phyloP scores from a whole-genome alignment of 1,140 invertebrate species.

The Bombus polaris region DNA sequence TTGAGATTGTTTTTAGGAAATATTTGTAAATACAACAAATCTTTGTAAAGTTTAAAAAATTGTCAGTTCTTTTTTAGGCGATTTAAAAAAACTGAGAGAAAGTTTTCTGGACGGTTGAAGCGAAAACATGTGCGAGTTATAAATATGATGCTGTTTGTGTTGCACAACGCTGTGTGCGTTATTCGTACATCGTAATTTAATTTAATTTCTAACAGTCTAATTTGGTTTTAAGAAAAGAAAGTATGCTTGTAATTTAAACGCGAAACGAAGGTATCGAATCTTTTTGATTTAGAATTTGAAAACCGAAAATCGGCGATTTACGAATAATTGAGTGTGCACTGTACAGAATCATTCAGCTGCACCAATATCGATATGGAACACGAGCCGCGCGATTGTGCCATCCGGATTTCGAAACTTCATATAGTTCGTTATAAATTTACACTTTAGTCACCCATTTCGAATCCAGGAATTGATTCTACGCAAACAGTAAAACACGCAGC shows the following conservation, averaged over 20 bases:
- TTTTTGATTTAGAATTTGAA: neutral
- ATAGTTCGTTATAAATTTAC: slow-evolving; percentile 15
- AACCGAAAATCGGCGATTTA: neutral
- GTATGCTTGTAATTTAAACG: neutral
- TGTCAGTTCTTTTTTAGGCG: too few relatives aligned
- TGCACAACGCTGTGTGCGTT: too few relatives aligned
- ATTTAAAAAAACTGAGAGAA: too few relatives aligned
- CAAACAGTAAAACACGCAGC: neutral
- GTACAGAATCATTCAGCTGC: slow-evolving; percentile 4
- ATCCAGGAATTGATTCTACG: neutral
- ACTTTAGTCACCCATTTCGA: slow-evolving; percentile 10
- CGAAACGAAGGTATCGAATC: too few relatives aligned
- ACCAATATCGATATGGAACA: neutral
- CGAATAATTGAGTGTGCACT: neutral
- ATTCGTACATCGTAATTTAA: neutral
- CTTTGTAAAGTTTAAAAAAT: too few relatives aligned
- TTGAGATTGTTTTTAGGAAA: too few relatives aligned
- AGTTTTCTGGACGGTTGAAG: too few relatives aligned
- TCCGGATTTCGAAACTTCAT: slow-evolving; percentile 14
- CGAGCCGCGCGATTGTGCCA: neutral
- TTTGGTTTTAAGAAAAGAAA: too few relatives aligned
- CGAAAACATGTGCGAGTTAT: too few relatives aligned
- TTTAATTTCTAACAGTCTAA: neutral
- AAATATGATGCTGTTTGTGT: too few relatives aligned
- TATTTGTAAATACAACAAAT: too few relatives aligned